phyloP scores from a whole-genome alignment of 2,797 vertebrate species.

The Denticeps clupeoides region DNA sequence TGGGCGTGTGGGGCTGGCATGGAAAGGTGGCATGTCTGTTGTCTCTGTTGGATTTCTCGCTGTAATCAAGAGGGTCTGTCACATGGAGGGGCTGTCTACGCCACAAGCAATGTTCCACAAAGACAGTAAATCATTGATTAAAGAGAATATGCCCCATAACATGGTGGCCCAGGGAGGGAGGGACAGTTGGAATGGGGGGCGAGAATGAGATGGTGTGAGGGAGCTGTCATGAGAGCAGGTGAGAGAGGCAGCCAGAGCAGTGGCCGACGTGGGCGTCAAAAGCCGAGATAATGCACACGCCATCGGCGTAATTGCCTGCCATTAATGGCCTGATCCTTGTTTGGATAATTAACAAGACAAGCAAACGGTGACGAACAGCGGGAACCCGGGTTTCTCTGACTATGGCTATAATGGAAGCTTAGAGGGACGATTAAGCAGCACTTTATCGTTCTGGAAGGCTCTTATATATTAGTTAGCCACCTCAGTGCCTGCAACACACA shows the following conservation, averaged over 20 bases:
- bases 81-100: too few relatives aligned
- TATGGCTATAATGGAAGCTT: neutral
- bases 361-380: slow-evolving; percentile 9
- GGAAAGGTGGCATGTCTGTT: too few relatives aligned
- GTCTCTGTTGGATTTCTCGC: too few relatives aligned
- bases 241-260: neutral
- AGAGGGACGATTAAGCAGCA: slow-evolving; percentile 4
- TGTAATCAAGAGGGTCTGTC: too few relatives aligned
- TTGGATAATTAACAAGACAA: slow-evolving; percentile 19
- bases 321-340: slow-evolving; percentile 8
- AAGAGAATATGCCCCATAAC: neutral
- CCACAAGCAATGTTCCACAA: neutral
- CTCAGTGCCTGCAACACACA: neutral
- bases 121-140: slow-evolving; percentile 1
- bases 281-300: slow-evolving; percentile 13
- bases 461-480: neutral
- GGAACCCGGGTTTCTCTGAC: neutral
- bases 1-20: too few relatives aligned
- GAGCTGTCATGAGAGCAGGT: neutral
- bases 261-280: neutral
- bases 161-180: neutral
- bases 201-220: neutral
- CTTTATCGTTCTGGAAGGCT: neutral
- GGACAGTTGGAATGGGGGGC: too few relatives aligned
- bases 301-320: slow-evolving; percentile 15